Percentiles rank a stretch among this genome's conserved stretches.
Evolutionary conservation across 2,888 invertebrate species (phyloP).

Genomic region (Dyspetes luteomarginatus): DNA sequence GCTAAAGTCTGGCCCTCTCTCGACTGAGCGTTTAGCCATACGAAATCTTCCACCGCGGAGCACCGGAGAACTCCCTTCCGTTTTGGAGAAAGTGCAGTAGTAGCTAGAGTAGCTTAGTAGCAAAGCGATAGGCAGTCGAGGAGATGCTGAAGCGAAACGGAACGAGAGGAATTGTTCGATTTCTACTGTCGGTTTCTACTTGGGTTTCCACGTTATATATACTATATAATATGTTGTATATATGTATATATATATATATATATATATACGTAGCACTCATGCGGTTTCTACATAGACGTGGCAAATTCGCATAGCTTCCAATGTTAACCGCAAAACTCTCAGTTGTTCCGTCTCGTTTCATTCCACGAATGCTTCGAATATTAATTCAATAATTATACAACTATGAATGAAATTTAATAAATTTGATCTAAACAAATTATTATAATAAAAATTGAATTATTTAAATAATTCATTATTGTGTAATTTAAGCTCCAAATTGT

Average conservation of each 20-base stretch:
- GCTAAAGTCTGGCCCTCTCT: conserved; percentile 11
- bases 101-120: neutral
- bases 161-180: neutral
- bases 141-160: neutral
- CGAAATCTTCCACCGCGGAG: neutral
- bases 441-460: too few species aligned
- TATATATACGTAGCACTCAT: neutral
- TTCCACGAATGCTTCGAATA: neutral
- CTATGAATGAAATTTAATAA: neutral
- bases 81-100: neutral
- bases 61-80: neutral
- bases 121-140: neutral
- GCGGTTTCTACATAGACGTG: neutral
- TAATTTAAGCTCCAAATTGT: too few species aligned
- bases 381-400: neutral
- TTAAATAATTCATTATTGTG: too few species aligned
- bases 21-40: conserved; percentile 18
- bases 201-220: neutral
- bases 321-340: neutral
- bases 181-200: neutral
- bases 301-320: neutral
- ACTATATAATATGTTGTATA: too few species aligned
- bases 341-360: neutral
- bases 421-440: too few species aligned
- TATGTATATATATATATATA: neutral